A percentile compares a stretch with the other conserved stretches of the same genome.
These are phyloP conservation scores for Atta texana DNA, from an alignment of 1,140 invertebrate species.

Conservation along the genomic window DNA sequence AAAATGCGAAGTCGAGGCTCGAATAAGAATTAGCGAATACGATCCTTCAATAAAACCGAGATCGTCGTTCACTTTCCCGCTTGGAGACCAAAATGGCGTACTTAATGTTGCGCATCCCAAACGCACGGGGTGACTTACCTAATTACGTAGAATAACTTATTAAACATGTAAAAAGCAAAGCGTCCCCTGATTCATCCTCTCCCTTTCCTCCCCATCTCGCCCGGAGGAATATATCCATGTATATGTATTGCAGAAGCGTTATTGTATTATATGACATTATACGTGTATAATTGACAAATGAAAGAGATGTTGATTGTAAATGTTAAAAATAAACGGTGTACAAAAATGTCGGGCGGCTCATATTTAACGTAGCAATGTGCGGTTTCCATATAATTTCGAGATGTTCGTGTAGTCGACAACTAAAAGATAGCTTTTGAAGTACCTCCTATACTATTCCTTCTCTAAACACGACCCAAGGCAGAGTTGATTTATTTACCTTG, in stretches of 20 bases:
- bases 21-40: slow-evolving; percentile 11
- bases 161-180: slow-evolving; percentile 59
- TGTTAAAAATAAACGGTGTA: slow-evolving; percentile 86
- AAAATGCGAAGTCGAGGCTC: neutral
- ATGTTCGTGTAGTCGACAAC: neutral
- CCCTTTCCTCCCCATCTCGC: slow-evolving; percentile 5
- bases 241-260: slow-evolving; percentile 81
- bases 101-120: slow-evolving; percentile 65
- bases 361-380: neutral
- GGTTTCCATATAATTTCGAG: neutral
- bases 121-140: slow-evolving; percentile 65
- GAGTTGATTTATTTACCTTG: slow-evolving; percentile 3
- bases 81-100: slow-evolving; percentile 64
- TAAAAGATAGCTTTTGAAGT: neutral
- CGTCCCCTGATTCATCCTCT: neutral
- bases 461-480: neutral
- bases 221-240: slow-evolving; percentile 75
- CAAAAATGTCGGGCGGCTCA: slow-evolving; percentile 76
- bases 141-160: slow-evolving; percentile 72
- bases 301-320: slow-evolving; percentile 85
- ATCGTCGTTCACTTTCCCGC: slow-evolving; percentile 57
- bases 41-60: slow-evolving; percentile 22
- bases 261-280: slow-evolving; percentile 83
- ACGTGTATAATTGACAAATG: slow-evolving; percentile 83
- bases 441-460: neutral